Conservation (phyloP, 1,140 invertebrate species). For the Nixonia krombeini region DNA sequence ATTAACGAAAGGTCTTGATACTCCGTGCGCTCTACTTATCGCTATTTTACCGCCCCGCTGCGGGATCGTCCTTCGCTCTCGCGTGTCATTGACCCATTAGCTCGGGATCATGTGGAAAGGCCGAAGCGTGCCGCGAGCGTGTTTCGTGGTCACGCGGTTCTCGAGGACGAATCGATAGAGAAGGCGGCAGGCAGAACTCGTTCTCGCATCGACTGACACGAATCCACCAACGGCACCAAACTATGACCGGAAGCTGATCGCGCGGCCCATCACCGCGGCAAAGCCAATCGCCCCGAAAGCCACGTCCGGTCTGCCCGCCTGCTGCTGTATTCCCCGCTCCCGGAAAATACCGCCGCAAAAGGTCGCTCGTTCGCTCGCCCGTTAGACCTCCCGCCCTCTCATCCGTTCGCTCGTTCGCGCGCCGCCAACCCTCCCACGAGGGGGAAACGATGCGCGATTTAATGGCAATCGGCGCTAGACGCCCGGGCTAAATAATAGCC, state of each 20-base stretch:
- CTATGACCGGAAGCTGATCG: slow-evolving; percentile 62
- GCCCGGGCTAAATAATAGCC: too few species aligned
- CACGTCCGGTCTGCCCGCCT: slow-evolving; percentile 53
- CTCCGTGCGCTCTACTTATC: slow-evolving; percentile 39
- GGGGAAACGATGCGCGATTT: not conserved
- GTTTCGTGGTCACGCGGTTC: slow-evolving; percentile 36
- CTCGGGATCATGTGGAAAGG: slow-evolving; percentile 11
- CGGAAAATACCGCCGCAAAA: slow-evolving; percentile 56
- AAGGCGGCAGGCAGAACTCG: slow-evolving; percentile 14
- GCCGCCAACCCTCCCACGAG: not conserved
- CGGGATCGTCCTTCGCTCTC: not conserved
- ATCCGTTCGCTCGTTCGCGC: slow-evolving; percentile 7
- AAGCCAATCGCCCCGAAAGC: slow-evolving; percentile 56
- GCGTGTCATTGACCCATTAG: slow-evolving; percentile 34
- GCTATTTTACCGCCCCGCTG: slow-evolving; percentile 40
- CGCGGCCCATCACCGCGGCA: slow-evolving; percentile 46
- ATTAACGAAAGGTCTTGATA: slow-evolving; percentile 42
- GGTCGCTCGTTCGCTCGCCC: too few species aligned
- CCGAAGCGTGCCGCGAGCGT: slow-evolving; percentile 32
- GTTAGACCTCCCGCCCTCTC: slow-evolving; percentile 13
- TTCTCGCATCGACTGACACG: slow-evolving; percentile 41
- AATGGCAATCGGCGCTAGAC: not conserved
- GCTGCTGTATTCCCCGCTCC: slow-evolving; percentile 35
- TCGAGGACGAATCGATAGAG: slow-evolving; percentile 7
- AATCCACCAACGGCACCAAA: slow-evolving; percentile 44